phyloP scores from a whole-genome alignment of 2,888 invertebrate genomes.

The Lordiphosa fenestrarum region DNA sequence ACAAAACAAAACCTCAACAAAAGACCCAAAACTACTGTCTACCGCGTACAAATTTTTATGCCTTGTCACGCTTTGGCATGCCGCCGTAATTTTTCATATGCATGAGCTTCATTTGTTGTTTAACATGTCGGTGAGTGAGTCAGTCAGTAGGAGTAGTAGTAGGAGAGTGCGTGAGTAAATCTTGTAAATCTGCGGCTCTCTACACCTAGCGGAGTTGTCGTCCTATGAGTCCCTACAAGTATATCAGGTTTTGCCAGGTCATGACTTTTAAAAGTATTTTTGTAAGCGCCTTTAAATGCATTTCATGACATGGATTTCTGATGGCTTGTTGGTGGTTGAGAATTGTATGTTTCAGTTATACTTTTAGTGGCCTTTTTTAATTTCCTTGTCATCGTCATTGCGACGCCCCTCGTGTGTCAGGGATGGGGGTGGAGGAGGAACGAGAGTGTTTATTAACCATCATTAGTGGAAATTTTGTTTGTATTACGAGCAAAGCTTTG shows the following conservation, averaged over 20 bases:
- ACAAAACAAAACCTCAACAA: conserved; percentile 11
- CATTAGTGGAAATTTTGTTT: conserved; percentile 54
- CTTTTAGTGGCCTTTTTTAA: conserved; percentile 49
- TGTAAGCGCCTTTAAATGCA: conserved; percentile 63
- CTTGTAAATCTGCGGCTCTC: conserved; percentile 71
- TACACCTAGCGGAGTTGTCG: conserved; percentile 40
- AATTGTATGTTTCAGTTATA: conserved; percentile 61
- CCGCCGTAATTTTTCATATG: conserved; percentile 48
- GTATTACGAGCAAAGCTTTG: conserved; percentile 29
- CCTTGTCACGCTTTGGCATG: conserved; percentile 58
- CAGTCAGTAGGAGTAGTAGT: conserved; percentile 6
- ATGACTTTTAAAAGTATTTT: conserved; percentile 66
- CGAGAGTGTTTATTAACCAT: conserved; percentile 33
- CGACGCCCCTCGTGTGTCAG: conserved; percentile 24
- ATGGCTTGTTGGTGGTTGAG: conserved; percentile 25
- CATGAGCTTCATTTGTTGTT: conserved; percentile 56
- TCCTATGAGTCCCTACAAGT: conserved; percentile 6
- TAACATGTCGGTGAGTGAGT: conserved; percentile 34
- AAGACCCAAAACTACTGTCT: conserved; percentile 17
- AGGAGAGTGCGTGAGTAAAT: conserved; percentile 60
- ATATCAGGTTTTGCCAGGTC: conserved; percentile 44
- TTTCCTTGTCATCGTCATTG: conserved; percentile 43
- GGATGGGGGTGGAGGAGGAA: too few species aligned
- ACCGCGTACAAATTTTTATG: conserved; percentile 38
- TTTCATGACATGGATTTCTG: conserved; percentile 51